These are phyloP conservation scores for Hafferia zeledoni DNA, from an alignment of 2,797 vertebrate genomes.

Conservation along the genomic window DNA sequence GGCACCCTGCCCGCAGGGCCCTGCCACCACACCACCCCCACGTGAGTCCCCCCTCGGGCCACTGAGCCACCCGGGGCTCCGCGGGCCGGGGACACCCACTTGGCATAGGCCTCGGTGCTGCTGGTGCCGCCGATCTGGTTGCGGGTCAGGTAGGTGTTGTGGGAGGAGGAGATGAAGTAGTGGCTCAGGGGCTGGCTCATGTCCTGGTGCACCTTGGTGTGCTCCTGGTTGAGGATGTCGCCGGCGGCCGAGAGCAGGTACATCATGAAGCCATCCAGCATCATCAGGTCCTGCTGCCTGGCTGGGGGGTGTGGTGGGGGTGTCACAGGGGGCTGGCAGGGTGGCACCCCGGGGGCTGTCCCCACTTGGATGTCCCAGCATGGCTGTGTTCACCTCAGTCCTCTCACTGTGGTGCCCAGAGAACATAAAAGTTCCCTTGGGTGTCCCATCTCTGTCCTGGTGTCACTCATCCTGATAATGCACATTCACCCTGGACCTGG, in stretches of 20 bases:
- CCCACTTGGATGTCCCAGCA: not conserved
- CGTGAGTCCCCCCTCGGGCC: fast-evolving
- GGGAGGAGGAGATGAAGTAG: conserved; percentile 90
- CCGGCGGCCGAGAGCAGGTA: conserved; percentile 92
- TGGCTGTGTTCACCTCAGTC: not conserved
- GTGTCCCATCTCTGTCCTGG: not conserved
- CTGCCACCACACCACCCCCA: conserved; percentile 48
- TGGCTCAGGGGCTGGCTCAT: conserved; percentile 90
- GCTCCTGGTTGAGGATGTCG: conserved; percentile 85
- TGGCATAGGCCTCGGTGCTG: conserved; percentile 95
- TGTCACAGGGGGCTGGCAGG: not conserved
- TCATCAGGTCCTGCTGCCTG: conserved; percentile 85
- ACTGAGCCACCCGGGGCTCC: fast-evolving
- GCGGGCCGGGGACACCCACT: conserved; percentile 65
- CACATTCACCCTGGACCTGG: not conserved
- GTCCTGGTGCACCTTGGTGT: conserved; percentile 86
- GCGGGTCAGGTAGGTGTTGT: conserved; percentile 92
- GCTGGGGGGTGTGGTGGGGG: conserved; percentile 21
- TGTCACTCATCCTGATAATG: not conserved
- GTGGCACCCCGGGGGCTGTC: not conserved
- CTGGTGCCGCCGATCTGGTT: conserved; percentile 91
- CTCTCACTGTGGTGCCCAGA: not conserved
- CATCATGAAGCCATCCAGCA: conserved; percentile 93
- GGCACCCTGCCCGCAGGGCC: conserved; percentile 91
- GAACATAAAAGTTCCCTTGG: not conserved